Base-by-base conservation (phyloP, 2,797 vertebrate species). In the Gastrophryne carolinensis region DNA sequence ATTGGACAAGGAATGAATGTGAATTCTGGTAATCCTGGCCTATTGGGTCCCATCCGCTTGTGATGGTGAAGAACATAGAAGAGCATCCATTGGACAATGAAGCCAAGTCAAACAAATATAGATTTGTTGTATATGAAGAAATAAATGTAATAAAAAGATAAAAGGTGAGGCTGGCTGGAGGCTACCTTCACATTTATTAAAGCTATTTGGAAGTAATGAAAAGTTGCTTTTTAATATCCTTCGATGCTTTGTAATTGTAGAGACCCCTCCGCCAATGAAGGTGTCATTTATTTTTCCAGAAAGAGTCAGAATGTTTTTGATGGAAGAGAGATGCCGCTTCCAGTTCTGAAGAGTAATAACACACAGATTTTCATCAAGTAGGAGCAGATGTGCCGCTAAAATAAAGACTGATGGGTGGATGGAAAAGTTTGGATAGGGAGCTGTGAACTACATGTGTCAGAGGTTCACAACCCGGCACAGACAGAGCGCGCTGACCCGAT, bases 171-270 rank as follows among this genome's bases (percentile, higher is more conserved):
- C 32, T 9, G 37, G 17, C 9, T 53, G 19, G 63, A 35, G 12
- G 5, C 53, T 32, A 35, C 30, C 32, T 53, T 67, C 21, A 54
- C 35, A 37, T 21, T 15, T 13, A 41, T n/a, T 26, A 67, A 5
- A 21, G 3, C 30, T 52, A 35, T 30, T 50, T 24, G 63, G 19
- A 15, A 52, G 35, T 50, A 49, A 34, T 52, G 19, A 66, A 53
- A 66, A 66, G 19, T 30, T 52, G 30, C 10, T 50, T 52, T 66
- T 66, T 66, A 52, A 66, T 66, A 52, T 66, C 11, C 41, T 65
- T 23, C n/a, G 24, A 49, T 15, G 47, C 24, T 10, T 3, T 34
- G 15, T 52, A 66, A 53, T 52, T 53, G 63, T 35, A 66, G 21
- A 35, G 47, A 52, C 44, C 30, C 1, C 19, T 66, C 27, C 17